A percentile compares a stretch with the other conserved stretches of the same genome.
Conservation (phyloP, 2,888 invertebrate genomes). For the Tromatobia lineatoria region DNA sequence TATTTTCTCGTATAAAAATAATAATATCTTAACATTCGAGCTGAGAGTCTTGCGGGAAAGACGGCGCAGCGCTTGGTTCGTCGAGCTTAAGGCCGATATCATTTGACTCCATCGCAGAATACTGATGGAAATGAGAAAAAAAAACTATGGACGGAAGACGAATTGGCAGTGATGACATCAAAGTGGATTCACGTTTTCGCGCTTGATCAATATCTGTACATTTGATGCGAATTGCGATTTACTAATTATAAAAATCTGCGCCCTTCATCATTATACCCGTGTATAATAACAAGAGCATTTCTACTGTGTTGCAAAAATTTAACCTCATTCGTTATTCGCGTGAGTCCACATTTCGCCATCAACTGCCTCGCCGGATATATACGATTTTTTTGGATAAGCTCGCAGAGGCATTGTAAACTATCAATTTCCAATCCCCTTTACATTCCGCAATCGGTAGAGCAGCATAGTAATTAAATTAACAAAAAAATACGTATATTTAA, state of each 20-base stretch:
- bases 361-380: conserved; percentile 33
- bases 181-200: conserved; percentile 24
- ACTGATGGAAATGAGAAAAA: conserved; percentile 40
- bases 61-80: conserved; percentile 43
- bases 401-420: conserved; percentile 17
- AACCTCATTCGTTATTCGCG: conserved; percentile 15
- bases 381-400: conserved; percentile 27
- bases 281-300: conserved; percentile 50
- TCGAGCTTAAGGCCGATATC: conserved; percentile 41
- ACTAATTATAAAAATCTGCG: neutral
- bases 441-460: conserved; percentile 27
- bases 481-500: conserved; percentile 48
- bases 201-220: conserved; percentile 55
- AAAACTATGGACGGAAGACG: conserved; percentile 42
- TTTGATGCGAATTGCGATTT: conserved; percentile 41
- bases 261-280: conserved; percentile 44
- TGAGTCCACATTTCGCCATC: conserved; percentile 34
- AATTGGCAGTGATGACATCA: conserved; percentile 48
- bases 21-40: conserved; percentile 64
- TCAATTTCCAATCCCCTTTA: conserved; percentile 17
- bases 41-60: conserved; percentile 47
- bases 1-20: conserved; percentile 64
- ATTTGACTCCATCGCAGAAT: conserved; percentile 36
- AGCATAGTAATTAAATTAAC: conserved; percentile 57
- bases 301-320: neutral